Conservation (phyloP, 2,113 vertebrate genomes). For the Alectura lathami region DNA sequence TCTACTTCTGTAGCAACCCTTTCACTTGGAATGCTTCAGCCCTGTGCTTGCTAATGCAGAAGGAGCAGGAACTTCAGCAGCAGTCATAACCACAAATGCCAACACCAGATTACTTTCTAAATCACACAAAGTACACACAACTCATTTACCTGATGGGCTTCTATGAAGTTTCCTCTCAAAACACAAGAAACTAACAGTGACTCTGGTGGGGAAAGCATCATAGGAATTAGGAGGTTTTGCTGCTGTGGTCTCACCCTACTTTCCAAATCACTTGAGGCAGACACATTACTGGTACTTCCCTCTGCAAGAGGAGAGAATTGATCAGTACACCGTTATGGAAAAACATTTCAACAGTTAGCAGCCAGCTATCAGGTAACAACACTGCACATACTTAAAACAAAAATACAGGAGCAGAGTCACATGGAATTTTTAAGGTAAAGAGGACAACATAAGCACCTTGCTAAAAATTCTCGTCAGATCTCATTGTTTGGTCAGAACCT, state of each 20-base stretch:
- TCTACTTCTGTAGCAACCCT: not conserved
- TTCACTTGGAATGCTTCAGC: not conserved
- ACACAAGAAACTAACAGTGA: conserved; percentile 93
- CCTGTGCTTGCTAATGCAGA: not conserved
- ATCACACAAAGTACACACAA: not conserved
- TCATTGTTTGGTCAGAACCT: not conserved
- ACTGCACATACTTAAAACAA: not conserved
- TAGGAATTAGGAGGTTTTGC: conserved; percentile 84
- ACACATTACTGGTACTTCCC: conserved; percentile 75
- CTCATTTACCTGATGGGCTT: conserved; percentile 92
- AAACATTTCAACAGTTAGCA: not conserved
- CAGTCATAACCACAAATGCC: not conserved
- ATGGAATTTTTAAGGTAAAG: not conserved
- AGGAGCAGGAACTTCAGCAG: not conserved
- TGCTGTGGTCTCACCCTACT: conserved; percentile 41
- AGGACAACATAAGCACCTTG: not conserved
- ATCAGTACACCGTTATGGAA: not conserved
- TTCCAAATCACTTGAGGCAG: conserved; percentile 73
- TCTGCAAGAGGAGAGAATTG: conserved; percentile 72
- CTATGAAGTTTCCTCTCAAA: conserved; percentile 87
- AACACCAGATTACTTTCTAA: not conserved
- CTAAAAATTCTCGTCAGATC: not conserved
- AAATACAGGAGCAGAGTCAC: not conserved
- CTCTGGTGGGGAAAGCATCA: conserved; percentile 96
- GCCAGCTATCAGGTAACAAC: not conserved